A percentile compares a stretch with the other conserved stretches of the same genome.
These are phyloP conservation scores for Trachelus iudaicus DNA, from an alignment of 2,888 invertebrate genomes.

Conservation along the genomic window DNA sequence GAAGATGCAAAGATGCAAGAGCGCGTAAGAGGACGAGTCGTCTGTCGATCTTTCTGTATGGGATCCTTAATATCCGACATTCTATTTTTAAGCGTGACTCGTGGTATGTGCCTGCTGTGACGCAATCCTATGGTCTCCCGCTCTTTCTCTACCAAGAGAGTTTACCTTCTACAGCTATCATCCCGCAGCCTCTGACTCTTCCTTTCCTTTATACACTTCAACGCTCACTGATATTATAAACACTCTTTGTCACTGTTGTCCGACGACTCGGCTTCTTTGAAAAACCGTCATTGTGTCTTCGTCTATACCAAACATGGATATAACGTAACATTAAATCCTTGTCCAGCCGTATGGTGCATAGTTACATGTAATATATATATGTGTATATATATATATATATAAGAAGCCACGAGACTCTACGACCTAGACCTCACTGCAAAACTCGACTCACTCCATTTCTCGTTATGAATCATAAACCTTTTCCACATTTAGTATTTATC, in stretches of 20 bases:
- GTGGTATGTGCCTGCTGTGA: conserved; percentile 55
- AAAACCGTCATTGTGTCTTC: conserved; percentile 2
- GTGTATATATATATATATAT: neutral
- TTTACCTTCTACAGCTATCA: neutral
- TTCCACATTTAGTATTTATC: neutral
- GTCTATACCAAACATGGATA: conserved; percentile 3
- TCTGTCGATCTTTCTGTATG: conserved; percentile 19
- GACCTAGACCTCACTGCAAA: conserved; percentile 6
- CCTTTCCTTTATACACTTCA: conserved; percentile 10
- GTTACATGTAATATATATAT: neutral
- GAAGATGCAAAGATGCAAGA: neutral
- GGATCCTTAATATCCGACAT: conserved; percentile 54
- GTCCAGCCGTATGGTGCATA: neutral
- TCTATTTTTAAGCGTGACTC: conserved; percentile 64
- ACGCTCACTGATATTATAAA: neutral
- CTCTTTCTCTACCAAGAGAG: conserved; percentile 34
- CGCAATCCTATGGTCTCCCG: conserved; percentile 59
- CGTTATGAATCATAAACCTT: conserved; percentile 1
- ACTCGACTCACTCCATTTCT: conserved; percentile 1
- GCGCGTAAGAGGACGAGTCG: neutral
- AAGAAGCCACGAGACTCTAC: neutral
- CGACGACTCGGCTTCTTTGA: conserved; percentile 4
- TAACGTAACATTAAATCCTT: conserved; percentile 1
- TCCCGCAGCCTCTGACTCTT: conserved; percentile 22
- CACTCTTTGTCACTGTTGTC: neutral